Percentiles rank a stretch among this genome's conserved stretches.
These are phyloP conservation scores for Ooceraea biroi DNA, from an alignment of 1,140 invertebrate species.

Conservation along the genomic window DNA sequence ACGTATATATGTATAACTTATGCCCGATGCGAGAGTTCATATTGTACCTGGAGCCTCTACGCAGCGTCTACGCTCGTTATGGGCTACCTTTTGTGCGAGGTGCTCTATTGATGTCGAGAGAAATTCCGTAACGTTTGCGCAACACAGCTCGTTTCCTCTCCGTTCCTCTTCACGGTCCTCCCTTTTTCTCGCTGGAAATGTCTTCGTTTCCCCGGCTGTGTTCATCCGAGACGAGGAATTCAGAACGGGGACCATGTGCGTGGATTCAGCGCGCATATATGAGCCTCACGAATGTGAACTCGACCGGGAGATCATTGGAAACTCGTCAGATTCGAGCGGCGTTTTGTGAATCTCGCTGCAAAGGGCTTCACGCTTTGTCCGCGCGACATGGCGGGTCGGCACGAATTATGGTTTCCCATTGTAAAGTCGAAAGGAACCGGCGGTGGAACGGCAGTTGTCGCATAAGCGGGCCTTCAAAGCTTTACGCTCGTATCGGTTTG, in stretches of 20 bases:
- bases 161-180: constrained; percentile 12
- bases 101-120: constrained; percentile 76
- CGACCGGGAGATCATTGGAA: constrained; percentile 39
- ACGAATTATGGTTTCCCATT: constrained; percentile 57
- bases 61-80: constrained; percentile 74
- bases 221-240: constrained; percentile 14
- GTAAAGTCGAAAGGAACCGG: constrained; percentile 45
- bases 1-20: constrained; percentile 80
- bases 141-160: constrained; percentile 53
- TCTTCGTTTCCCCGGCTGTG: constrained; percentile 48
- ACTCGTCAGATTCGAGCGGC: constrained; percentile 54
- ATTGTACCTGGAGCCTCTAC: constrained; percentile 68
- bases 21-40: constrained; percentile 73
- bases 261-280: constrained; percentile 33
- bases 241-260: constrained; percentile 27
- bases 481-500: constrained; percentile 21
- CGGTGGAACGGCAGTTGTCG: constrained; percentile 5
- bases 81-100: constrained; percentile 74
- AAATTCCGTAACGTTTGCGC: constrained; percentile 77
- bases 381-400: constrained; percentile 17
- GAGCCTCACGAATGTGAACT: constrained; percentile 54
- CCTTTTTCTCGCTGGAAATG: constrained; percentile 29
- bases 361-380: constrained; percentile 41
- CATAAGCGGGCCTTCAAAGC: not conserved
- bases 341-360: constrained; percentile 31